Conservation (phyloP, 2,888 invertebrate species). For the Oxytorus armatus region DNA sequence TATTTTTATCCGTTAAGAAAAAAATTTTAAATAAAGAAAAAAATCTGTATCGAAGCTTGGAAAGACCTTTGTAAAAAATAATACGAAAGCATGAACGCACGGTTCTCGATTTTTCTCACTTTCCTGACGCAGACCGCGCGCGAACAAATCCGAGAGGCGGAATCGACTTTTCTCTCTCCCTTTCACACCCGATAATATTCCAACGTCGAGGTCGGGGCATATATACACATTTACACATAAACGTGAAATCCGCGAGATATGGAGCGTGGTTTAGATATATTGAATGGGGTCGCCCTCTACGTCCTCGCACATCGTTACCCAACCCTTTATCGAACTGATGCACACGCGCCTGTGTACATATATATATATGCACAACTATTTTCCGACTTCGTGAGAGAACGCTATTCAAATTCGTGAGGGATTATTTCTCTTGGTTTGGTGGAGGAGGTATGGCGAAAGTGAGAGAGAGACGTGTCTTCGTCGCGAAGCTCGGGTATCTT, state of each 20-base stretch:
- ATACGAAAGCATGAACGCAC: too few relatives aligned
- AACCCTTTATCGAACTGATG: conserved; percentile 68
- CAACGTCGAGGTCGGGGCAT: not conserved
- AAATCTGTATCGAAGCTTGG: too few relatives aligned
- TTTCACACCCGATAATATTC: conserved; percentile 46
- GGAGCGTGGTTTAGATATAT: conserved; percentile 55
- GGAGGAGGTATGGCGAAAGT: conserved; percentile 19
- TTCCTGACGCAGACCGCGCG: not conserved
- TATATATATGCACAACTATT: conserved; percentile 44
- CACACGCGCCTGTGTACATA: conserved; percentile 13
- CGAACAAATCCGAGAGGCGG: conserved; percentile 1
- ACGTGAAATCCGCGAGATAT: conserved; percentile 48
- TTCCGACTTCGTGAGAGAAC: conserved; percentile 50
- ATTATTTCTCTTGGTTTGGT: conserved; percentile 59
- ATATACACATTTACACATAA: conserved; percentile 40
- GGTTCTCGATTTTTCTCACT: not conserved
- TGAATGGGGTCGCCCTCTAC: conserved; percentile 57
- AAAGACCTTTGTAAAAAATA: too few relatives aligned
- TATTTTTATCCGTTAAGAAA: too few relatives aligned
- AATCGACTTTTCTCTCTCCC: conserved; percentile 36
- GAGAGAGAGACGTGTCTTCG: conserved; percentile 32
- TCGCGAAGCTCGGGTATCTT: conserved; percentile 50
- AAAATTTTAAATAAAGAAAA: too few relatives aligned
- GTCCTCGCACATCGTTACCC: conserved; percentile 68
- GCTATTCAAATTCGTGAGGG: conserved; percentile 62